phyloP scores from a whole-genome alignment of 2,797 vertebrate species.

The Thunnus albacares region DNA sequence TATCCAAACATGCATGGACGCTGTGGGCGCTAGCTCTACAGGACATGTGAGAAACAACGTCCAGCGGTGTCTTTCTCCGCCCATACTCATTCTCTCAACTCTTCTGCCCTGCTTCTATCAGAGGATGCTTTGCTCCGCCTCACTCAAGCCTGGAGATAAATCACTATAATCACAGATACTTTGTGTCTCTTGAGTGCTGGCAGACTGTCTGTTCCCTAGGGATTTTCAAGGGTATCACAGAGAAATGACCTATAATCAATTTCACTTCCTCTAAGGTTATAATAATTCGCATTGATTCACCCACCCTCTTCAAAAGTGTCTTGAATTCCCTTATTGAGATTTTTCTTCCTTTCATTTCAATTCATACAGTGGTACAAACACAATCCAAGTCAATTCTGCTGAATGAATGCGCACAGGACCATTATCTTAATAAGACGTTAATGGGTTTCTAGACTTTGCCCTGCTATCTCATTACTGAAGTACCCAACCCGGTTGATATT shows the following conservation, averaged over 20 bases:
- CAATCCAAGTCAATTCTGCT: conserved; percentile 7
- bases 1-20: not conserved
- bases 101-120: conserved; percentile 58
- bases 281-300: not conserved
- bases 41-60: conserved; percentile 57
- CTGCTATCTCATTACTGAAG: conserved; percentile 39
- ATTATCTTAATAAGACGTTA: conserved; percentile 61
- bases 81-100: conserved; percentile 63
- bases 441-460: conserved; percentile 30
- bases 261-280: not conserved
- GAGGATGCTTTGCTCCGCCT: conserved; percentile 83
- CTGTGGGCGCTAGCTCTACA: not conserved
- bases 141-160: conserved; percentile 44
- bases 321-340: not conserved
- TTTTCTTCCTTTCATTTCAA: not conserved
- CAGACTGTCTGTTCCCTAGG: not conserved
- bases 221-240: conserved; percentile 4
- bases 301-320: not conserved
- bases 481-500: conserved; percentile 33
- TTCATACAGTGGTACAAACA: not conserved
- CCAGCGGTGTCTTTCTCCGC: conserved; percentile 73
- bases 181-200: not conserved
- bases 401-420: conserved; percentile 29
- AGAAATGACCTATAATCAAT: not conserved
- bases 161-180: conserved; percentile 40